Base-by-base conservation (phyloP, 1,140 invertebrate species). In the Apocrypta bakeri region DNA sequence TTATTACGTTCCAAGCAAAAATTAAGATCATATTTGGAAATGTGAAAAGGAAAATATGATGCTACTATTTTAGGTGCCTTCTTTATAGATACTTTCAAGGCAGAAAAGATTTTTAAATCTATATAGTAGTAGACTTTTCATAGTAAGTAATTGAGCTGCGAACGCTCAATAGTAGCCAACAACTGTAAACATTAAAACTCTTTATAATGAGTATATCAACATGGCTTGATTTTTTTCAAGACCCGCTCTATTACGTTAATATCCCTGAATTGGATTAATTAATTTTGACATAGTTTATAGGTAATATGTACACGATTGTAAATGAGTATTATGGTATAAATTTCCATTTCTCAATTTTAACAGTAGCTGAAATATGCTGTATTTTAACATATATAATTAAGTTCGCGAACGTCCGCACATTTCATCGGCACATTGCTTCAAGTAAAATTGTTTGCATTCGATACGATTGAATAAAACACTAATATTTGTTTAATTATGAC, bases 161-260 rank as follows among this genome's bases (percentile, higher is more conserved):
- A n/a, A 27, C 40, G 79, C 71, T 64, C 11, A 8, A 74, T 81
- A n/a, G 29, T 40, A 64, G 2, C 40, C 1, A 81, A 33, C 14
- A 37, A 56, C 40, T 40, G 37, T 63, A 64, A 12, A 64, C 27
- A 40, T 2, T 61, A 61, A 21, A 63, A 64, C 37, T 61, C 78
- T 66, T 66, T 71, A 79, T 79, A 61, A 72, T 2, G 48, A 79
- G 66, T 72, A 29, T 40, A 37, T 37, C 1, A 72, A 24, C 8
- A 37, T 61, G 2, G 21, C 48, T 72, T 79, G 40, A 61, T 61
- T 79, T 72, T 72, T 61, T 37, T 71, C 42, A 79, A 79, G 66
- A 61, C 63, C 25, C 24, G 3, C 12, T 61, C 48, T 61, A 17
- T 75, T 75, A 63, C 14, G 8, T 33, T 31, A 21, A 66, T 66